Base-by-base conservation (phyloP, 2,888 invertebrate genomes). In the Dasysyrphus albostriatus region DNA sequence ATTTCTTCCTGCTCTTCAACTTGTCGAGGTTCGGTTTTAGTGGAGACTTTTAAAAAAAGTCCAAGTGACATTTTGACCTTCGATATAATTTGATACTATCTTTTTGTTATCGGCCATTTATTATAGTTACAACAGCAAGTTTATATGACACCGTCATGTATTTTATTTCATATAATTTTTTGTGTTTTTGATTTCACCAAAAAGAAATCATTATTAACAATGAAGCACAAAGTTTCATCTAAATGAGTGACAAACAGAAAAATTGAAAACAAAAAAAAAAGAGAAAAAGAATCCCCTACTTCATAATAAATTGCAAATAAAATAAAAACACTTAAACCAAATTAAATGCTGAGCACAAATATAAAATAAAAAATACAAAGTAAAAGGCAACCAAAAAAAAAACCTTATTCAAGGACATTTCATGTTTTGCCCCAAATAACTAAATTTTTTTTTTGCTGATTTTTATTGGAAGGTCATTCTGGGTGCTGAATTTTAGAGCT, bases 381-480 rank as follows among this genome's bases (percentile, higher is more conserved):
- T 24, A 24, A 24, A 24, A 24, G 3, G 24, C 24, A 24, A n/a
- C n/a, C n/a, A n/a, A n/a, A 24, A 24, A 3, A 1, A 24, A 47
- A n/a, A 47, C 32, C 7, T 37, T 19, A 0, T 19, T 29, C 70
- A 78, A 63, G 61, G 70, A 70, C 70, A 63, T 29, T 29, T 10
- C 49, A 67, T 44, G n/a, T 67, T 29, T 24, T 39, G 58, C 67
- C 32, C 32, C 37, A 77, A 14, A 59, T 49, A 69, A 69, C 47
- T 44, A 8, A 14, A 12, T 19, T n/a, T 16, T 14, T 14, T 67
- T 34, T 5, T 5, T 16, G 42, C 2, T 51, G 29, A 10, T 70
- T 54, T 44, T 42, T 24, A 34, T 24, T 44, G 3, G 10, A 75
- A 75, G 81, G 75, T 56, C 75, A 81, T 70, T 44, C 32, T 12